Base-by-base conservation (phyloP, 2,888 invertebrate genomes). In the Zonitis immaculata region DNA sequence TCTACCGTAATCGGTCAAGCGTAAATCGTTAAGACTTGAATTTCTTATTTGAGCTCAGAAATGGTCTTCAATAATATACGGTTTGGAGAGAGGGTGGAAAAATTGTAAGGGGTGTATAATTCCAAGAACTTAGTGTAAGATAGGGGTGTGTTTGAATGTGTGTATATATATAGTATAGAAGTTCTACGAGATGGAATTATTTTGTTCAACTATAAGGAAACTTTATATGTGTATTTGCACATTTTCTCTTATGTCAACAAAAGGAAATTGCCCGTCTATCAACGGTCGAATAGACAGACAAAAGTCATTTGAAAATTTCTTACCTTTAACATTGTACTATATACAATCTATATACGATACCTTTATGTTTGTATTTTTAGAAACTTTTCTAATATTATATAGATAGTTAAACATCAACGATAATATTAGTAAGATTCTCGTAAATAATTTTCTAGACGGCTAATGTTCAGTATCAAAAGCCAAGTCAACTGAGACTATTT, bases 21-120 rank as follows among this genome's bases (percentile, higher is more conserved):
- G 65, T 68, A 68, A 70, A 69, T 65, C 63, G 66, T 69, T 66
- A 67, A 65, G 62, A 63, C 64, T 60, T 49, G 56, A 39, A 52
- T 49, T 52, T 48, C 52, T 49, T 46, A 32, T 30, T 22, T 18
- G 47, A 49, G 49, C 52, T 50, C 52, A 52, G 52, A 30, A 30
- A 56, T 56, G 56, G 56, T 49, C 46, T n/a, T n/a, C n/a, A n/a
- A n/a, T n/a, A n/a, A n/a, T n/a, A n/a, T n/a, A n/a, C n/a, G n/a
- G n/a, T n/a, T n/a, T n/a, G n/a, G n/a, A n/a, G n/a, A n/a, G n/a
- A n/a, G n/a, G n/a, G n/a, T n/a, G n/a, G n/a, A n/a, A n/a, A n/a
- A n/a, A n/a, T n/a, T n/a, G 26, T 35, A 6, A 12, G 30, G 44
- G 46, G 52, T 50, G 49, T 52, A 52, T n/a, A n/a, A 56, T 52